Evolutionary conservation across 2,797 vertebrate genomes (phyloP).

Genomic region (Hapalemur alaotrensis): DNA sequence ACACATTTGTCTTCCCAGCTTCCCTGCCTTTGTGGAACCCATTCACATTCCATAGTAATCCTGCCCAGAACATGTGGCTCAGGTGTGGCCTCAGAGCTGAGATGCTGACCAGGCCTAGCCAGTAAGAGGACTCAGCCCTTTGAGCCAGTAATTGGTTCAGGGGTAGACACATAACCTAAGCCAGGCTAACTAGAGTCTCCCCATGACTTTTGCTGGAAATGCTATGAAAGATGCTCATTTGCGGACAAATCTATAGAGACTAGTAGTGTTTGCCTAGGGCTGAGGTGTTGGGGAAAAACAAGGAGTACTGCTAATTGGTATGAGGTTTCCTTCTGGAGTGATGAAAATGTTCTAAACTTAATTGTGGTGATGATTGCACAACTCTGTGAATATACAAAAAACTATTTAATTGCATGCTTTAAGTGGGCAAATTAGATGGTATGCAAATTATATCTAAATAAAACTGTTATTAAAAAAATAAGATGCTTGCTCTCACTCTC

Average conservation of each 20-base stretch:
- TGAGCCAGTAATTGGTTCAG: background rate
- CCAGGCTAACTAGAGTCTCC: background rate
- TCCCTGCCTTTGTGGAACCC: background rate
- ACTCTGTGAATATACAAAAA: constrained; percentile 18
- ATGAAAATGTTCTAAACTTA: constrained; percentile 29
- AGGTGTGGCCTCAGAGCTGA: background rate
- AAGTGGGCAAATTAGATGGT: background rate
- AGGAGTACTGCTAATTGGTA: background rate
- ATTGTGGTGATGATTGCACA: background rate
- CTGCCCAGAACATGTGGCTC: background rate
- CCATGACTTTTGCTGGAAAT: background rate
- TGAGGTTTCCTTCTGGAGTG: background rate
- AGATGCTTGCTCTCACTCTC: background rate
- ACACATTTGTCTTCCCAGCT: background rate
- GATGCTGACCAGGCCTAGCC: background rate
- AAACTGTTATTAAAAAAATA: background rate
- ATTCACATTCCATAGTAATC: background rate
- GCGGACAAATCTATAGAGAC: background rate
- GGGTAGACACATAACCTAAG: background rate
- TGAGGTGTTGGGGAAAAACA: background rate
- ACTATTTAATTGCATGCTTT: background rate
- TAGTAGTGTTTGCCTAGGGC: background rate
- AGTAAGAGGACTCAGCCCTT: background rate
- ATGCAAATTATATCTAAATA: constrained; percentile 33
- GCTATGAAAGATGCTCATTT: background rate